Base-by-base conservation (phyloP, 2,113 vertebrate genomes). In the Neodon shergylaensis region DNA sequence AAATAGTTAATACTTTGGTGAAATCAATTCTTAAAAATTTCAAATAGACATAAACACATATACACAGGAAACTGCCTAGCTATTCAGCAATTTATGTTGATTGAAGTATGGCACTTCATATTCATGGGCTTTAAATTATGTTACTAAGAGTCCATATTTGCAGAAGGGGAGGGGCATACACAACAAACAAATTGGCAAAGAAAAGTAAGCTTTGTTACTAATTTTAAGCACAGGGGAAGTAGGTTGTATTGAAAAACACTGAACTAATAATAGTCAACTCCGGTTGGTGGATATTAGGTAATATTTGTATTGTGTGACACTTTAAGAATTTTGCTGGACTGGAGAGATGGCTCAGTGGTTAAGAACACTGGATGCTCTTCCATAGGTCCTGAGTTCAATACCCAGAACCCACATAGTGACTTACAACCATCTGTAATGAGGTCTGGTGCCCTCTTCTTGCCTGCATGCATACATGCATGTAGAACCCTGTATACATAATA, bases 41-140 rank as follows among this genome's bases (percentile, higher is more conserved):
- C 42, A 85, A 21, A 63, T 11, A n/a, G 4, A 39, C 7, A 39
- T 2, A 21, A 0, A 5, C 4, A 63, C 1, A 44, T 4, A 61
- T 26, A n/a, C 7, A 28, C 3, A 44, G 36, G 42, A 9, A 78
- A 26, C 21, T 76, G 42, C 26, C 44, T 79, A 47, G 9, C 4
- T 91, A 3, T 42, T 28, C 47, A 68, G 68, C 17, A 73, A 31
- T 28, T 72, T 11, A 4, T 26, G 31, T 16, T 70, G 1, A 12
- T 7, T 44, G 39, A 54, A 73, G 12, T 83, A 66, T 36, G 65
- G 9, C 24, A 78, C 93, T 66, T 93, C n/a, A 88, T 16, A 42
- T 44, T 72, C 26, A 33, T 49, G 58, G 16, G 1, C n/a, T 97
- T 54, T 61, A 90, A 79, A 49, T 5, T 61, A 61, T 84, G 7